Evolutionary conservation across 1,140 invertebrate species (phyloP).

Genomic region (Drosophila paulistorum): DNA sequence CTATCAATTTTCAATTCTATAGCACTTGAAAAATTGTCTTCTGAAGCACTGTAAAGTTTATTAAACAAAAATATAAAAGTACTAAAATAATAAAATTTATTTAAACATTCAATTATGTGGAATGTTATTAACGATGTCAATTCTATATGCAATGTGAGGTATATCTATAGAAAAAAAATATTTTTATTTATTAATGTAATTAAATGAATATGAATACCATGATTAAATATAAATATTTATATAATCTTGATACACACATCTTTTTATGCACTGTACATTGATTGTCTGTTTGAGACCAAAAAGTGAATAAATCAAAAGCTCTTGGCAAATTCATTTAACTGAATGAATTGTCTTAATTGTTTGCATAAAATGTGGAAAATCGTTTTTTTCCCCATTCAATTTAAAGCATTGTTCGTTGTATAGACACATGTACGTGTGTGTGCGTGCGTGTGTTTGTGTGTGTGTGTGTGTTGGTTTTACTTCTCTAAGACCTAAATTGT

Average conservation of each 20-base stretch:
- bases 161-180: no score
- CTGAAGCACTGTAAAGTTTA: no score
- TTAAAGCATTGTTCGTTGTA: background rate
- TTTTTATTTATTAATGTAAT: no score
- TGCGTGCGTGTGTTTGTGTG: background rate
- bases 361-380: background rate
- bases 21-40: no score
- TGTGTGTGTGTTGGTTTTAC: constrained; percentile 21
- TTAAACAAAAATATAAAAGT: no score
- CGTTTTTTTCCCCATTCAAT: background rate
- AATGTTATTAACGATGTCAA: no score
- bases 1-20: no score
- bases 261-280: background rate
- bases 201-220: background rate
- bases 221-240: background rate
- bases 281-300: background rate
- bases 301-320: constrained; percentile 28
- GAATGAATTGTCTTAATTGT: background rate
- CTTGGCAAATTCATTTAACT: constrained; percentile 32
- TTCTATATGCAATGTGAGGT: no score
- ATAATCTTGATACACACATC: background rate
- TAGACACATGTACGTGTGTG: no score
- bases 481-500: constrained; percentile 3
- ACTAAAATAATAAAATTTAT: no score
- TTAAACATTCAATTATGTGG: no score